phyloP scores from a whole-genome alignment of 2,797 vertebrate species.

The Capromys pilorides region DNA sequence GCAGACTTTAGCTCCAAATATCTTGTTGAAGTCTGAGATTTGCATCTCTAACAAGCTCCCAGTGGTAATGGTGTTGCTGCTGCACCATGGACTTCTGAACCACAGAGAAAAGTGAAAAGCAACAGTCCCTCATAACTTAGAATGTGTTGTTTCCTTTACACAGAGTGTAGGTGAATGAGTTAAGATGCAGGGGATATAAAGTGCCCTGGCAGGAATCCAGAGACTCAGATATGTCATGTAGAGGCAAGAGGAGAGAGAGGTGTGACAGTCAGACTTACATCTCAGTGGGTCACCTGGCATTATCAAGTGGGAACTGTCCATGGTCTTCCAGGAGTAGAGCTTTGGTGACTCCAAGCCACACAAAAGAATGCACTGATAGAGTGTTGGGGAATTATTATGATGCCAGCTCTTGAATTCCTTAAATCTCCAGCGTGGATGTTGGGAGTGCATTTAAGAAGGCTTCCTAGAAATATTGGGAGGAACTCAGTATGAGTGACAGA shows the following conservation, averaged over 20 bases:
- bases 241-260: neutral
- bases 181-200: neutral
- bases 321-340: neutral
- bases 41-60: neutral
- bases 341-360: rapidly evolving
- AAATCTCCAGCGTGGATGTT: neutral
- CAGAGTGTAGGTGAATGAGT: neutral
- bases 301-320: rapidly evolving
- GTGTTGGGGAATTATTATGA: neutral
- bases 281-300: neutral
- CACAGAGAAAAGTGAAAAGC: neutral
- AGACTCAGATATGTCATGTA: neutral
- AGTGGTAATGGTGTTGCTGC: neutral
- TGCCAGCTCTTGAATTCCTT: neutral
- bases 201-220: neutral
- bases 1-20: neutral
- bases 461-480: too few species aligned
- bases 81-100: neutral
- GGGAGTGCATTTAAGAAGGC: neutral
- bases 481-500: neutral
- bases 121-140: neutral
- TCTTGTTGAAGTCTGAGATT: neutral
- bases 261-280: neutral
- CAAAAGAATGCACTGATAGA: neutral
- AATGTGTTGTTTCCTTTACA: neutral